These are phyloP conservation scores for Pachyrhynchus sulphureomaculatus DNA, from an alignment of 1,140 invertebrate species.

Conservation along the genomic window DNA sequence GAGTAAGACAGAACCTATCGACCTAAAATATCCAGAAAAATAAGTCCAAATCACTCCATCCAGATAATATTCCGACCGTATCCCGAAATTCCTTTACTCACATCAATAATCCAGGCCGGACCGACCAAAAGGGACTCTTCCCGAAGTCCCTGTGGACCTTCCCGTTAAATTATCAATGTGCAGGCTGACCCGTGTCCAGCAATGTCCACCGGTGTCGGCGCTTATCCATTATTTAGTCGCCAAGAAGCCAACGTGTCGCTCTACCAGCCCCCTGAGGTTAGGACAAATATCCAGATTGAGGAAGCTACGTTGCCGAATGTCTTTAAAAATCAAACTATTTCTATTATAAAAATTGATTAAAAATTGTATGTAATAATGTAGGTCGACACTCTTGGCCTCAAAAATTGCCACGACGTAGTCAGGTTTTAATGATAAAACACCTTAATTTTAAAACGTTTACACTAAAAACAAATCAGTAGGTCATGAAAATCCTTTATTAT, in stretches of 20 bases:
- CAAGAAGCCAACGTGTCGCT: conserved; percentile 24
- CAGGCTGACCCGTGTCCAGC: conserved; percentile 15
- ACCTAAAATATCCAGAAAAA: no score
- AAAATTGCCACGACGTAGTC: no score
- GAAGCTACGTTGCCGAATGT: neutral
- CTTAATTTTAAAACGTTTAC: no score
- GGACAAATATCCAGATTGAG: conserved; percentile 1
- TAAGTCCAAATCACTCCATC: neutral
- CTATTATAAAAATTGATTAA: no score
- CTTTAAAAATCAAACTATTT: neutral
- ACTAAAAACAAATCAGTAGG: no score
- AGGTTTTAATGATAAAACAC: no score
- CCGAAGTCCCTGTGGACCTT: conserved; percentile 15
- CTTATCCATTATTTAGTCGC: conserved; percentile 27
- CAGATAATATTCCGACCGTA: conserved; percentile 6
- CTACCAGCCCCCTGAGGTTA: conserved; percentile 19
- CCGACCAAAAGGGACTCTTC: conserved; percentile 27
- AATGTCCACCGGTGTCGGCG: conserved; percentile 20
- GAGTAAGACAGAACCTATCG: no score
- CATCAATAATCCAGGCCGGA: conserved; percentile 23
- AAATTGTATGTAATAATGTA: no score
- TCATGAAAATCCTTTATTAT: no score
- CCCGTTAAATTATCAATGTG: conserved; percentile 28
- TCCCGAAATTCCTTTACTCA: conserved; percentile 14
- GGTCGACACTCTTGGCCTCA: no score